These are phyloP conservation scores for Lepidochitona cinerea DNA, from an alignment of 2,888 invertebrate species.

Conservation along the genomic window DNA sequence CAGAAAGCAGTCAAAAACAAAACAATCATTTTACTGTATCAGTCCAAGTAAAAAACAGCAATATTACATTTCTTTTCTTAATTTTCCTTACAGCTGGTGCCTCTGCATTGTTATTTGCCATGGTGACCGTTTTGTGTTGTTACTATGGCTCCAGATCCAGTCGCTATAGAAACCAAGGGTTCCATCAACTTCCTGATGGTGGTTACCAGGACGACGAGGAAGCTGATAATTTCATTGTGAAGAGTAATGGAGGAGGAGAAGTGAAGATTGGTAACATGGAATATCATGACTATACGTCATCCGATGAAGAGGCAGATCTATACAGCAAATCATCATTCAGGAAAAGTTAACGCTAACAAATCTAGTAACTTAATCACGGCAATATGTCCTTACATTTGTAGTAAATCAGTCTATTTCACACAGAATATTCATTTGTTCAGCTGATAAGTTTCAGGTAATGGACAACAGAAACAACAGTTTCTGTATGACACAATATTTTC, in stretches of 20 bases:
- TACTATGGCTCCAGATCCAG: slow-evolving; percentile 27
- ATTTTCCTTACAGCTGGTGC: slow-evolving; percentile 39
- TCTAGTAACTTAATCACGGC: no score
- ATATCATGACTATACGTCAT: slow-evolving; percentile 39
- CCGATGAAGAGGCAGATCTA: slow-evolving; percentile 30
- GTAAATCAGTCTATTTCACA: no score
- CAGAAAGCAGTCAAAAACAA: no score
- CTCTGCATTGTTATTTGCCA: slow-evolving; percentile 39
- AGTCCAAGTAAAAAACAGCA: no score
- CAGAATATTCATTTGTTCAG: no score
- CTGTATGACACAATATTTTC: no score
- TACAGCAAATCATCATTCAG: no score
- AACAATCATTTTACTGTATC: no score
- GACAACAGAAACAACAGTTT: no score
- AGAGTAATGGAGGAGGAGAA: neutral
- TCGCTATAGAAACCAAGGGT: slow-evolving; percentile 44
- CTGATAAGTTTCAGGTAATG: no score
- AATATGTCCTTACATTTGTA: no score
- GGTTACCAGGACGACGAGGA: slow-evolving; percentile 1
- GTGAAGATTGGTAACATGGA: slow-evolving; percentile 11
- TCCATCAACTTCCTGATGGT: slow-evolving; percentile 34
- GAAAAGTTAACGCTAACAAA: no score
- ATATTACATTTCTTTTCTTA: slow-evolving; percentile 13
- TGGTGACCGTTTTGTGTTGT: slow-evolving; percentile 41
- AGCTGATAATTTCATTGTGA: neutral